phyloP scores from a whole-genome alignment of 2,888 invertebrate species.

The Drosophila lutescens region DNA sequence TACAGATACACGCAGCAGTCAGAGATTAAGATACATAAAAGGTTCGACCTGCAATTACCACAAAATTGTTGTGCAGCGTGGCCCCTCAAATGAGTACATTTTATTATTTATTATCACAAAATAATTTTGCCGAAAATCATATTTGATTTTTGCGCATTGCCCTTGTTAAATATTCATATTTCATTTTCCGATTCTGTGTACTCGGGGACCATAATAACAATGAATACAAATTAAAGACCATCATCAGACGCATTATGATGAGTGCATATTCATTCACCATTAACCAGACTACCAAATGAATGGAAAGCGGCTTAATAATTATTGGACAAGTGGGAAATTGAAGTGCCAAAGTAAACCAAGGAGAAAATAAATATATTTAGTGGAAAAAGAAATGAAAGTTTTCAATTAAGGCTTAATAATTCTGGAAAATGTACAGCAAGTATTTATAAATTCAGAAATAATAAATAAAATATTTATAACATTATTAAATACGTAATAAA shows the following conservation, averaged over 20 bases:
- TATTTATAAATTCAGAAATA: no score
- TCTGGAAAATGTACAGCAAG: background rate
- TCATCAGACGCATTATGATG: constrained; percentile 15
- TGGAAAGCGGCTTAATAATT: constrained; percentile 18
- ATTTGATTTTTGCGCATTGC: constrained; percentile 21
- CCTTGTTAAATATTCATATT: constrained; percentile 23
- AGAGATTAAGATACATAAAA: constrained; percentile 6
- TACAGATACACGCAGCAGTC: constrained; percentile 10
- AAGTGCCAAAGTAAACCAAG: background rate
- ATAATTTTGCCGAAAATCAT: constrained; percentile 10
- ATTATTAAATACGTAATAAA: no score
- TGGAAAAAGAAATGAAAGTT: background rate
- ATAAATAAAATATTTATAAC: no score
- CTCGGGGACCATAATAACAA: constrained; percentile 17
- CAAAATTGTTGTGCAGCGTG: constrained; percentile 25
- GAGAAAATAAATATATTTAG: background rate
- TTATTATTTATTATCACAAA: constrained; percentile 11
- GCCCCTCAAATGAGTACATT: constrained; percentile 2
- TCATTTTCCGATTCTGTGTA: constrained; percentile 4
- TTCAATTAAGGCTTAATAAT: background rate
- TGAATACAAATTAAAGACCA: constrained; percentile 40
- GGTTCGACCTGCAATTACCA: constrained; percentile 17
- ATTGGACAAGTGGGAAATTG: constrained; percentile 1
- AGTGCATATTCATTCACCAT: constrained; percentile 18
- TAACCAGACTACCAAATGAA: constrained; percentile 5